Percentiles rank a stretch among this genome's conserved stretches.
Conservation (phyloP, 2,888 invertebrate genomes). For the Caenorhabditis sp. region DNA sequence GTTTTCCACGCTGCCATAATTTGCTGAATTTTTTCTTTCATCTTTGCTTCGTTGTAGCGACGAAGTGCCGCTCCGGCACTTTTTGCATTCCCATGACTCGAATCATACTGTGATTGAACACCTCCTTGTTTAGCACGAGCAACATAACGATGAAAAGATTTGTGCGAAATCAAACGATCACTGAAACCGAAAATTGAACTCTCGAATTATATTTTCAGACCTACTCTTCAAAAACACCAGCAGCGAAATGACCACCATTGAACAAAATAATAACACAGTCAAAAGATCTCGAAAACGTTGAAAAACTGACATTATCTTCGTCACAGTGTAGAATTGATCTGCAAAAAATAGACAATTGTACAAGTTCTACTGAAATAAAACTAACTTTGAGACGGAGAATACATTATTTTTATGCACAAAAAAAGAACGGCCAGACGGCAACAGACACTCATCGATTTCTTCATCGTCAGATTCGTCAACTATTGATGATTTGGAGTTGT, state of each 20-base stretch:
- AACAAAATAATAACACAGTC: conserved; percentile 79
- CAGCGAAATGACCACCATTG: conserved; percentile 85
- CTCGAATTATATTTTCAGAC: conserved; percentile 12
- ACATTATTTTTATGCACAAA: conserved; percentile 44
- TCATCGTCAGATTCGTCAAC: conserved; percentile 15
- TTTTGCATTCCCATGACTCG: conserved; percentile 42
- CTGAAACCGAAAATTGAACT: conserved; percentile 26
- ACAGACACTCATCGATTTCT: conserved; percentile 25
- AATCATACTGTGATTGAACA: conserved; percentile 50
- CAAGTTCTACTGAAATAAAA: background rate
- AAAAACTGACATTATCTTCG: conserved; percentile 25
- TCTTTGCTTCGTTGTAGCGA: conserved; percentile 52
- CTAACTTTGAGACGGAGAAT: conserved; percentile 42
- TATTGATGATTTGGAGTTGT: background rate
- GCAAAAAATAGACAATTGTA: too few species aligned
- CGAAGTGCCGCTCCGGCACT: conserved; percentile 51
- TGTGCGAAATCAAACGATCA: conserved; percentile 76
- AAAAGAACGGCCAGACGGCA: conserved; percentile 35
- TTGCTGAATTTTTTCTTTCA: conserved; percentile 44
- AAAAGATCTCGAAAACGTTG: conserved; percentile 43
- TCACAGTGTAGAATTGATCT: conserved; percentile 39
- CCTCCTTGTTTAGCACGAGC: conserved; percentile 81
- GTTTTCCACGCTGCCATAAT: conserved; percentile 31
- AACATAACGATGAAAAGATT: conserved; percentile 86
- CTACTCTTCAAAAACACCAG: conserved; percentile 76